phyloP scores from a whole-genome alignment of 2,113 vertebrate species.

The Syrrhaptes paradoxus region DNA sequence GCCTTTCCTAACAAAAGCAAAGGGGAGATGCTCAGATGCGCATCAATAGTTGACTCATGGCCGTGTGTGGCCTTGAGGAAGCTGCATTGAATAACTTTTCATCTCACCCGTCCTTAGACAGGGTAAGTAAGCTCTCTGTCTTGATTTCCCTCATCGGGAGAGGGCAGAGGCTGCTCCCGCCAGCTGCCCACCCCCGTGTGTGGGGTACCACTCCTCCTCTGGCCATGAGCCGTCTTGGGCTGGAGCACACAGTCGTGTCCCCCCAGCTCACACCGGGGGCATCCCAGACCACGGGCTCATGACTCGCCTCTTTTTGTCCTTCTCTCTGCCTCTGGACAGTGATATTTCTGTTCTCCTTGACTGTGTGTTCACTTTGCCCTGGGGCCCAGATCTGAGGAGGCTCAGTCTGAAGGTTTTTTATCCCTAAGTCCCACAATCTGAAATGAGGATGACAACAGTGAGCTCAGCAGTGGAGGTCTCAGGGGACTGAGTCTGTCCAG shows the following conservation, averaged over 20 bases:
- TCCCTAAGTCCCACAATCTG: neutral
- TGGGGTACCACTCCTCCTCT: rapidly evolving
- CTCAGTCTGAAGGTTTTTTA: neutral
- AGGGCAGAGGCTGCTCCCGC: neutral
- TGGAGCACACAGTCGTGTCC: neutral
- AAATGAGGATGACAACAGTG: rapidly evolving
- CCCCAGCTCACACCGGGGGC: rapidly evolving
- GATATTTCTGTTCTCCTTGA: neutral
- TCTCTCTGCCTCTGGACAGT: neutral
- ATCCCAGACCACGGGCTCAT: neutral
- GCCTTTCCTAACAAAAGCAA: neutral
- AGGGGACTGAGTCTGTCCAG: neutral
- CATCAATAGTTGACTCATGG: neutral
- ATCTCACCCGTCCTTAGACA: neutral
- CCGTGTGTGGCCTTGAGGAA: neutral
- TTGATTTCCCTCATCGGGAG: neutral
- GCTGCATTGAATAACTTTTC: neutral
- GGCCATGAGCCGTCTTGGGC: neutral
- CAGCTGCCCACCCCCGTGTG: neutral
- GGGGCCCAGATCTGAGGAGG: neutral
- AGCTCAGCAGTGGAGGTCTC: neutral
- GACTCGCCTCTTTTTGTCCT: neutral
- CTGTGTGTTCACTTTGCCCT: neutral
- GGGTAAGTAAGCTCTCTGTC: neutral
- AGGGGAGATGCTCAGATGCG: neutral